Base-by-base conservation (phyloP, 2,797 vertebrate species). In the Sebastes trivittatus region DNA sequence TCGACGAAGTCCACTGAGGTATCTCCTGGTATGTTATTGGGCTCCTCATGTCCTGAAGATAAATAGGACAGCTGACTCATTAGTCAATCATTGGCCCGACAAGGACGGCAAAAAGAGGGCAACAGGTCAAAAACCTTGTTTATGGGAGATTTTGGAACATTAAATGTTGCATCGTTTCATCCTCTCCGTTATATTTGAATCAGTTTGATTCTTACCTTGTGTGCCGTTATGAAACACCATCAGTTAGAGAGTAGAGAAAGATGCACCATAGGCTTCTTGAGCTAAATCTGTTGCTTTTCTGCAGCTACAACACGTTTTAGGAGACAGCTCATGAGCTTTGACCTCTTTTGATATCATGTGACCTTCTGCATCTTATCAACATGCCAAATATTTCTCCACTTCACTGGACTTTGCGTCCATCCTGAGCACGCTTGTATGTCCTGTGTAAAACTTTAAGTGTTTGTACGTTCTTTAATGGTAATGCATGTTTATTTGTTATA, bases 81-180 rank as follows among this genome's bases (percentile, higher is more conserved):
- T 81, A 65, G 94, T 96, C 91, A 96, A 96, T 96, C 93, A 96
- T 96, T 96, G 88, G 65, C 95, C n/a, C 7, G 52, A 89, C 91
- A 91, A 94, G 94, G 92, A 95, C 89, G 59, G 30, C 38, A 74
- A 72, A 80, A 58, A n/a, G 80, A n/a, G 80, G 84, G 63, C 89
- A 83, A 75, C 71, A 82, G 94, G 77, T 95, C 95, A 93, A 85
- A 87, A 84, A 80, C 69, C 80, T 72, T 90, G 82, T 93, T 93
- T 90, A 65, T 30, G 63, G 73, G 22, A 77, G 10, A 49, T 75
- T 78, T 72, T 27, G 49, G 52, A 66, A 78, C 61, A 46, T 7
- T 22, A 42, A 56, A 56, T 27, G 22, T 72, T 58, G 11, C 42
- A 59, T 38, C 3, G 0, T 30, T n/a, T 54, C 54, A 27, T 56